Percentiles rank a stretch among this genome's conserved stretches.
Evolutionary conservation across 2,113 vertebrate genomes (phyloP).

Genomic region (Butorides virescens): DNA sequence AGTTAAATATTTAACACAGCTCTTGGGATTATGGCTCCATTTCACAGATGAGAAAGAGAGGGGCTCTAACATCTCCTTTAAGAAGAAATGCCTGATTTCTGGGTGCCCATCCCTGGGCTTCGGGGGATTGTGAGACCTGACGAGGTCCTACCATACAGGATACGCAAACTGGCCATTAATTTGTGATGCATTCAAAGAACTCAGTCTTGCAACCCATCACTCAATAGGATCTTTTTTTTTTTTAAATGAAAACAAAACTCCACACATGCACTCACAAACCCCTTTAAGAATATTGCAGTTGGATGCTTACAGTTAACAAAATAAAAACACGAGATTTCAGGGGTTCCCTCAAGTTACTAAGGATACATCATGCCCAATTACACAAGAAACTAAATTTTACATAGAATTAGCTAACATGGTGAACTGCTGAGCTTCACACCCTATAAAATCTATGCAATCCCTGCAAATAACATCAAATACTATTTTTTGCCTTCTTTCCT

Average conservation of each 20-base stretch:
- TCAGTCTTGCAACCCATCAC: not conserved
- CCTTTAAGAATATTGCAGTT: not conserved
- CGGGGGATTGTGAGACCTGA: not conserved
- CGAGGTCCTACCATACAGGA: not conserved
- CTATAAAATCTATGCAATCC: not conserved
- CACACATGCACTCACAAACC: not conserved
- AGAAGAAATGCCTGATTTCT: not conserved
- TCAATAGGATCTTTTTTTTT: not conserved
- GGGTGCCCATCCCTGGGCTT: not conserved
- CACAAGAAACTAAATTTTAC: not conserved
- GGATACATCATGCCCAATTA: not conserved
- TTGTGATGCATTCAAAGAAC: not conserved
- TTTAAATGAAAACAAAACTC: not conserved
- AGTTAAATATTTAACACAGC: constrained; percentile 5
- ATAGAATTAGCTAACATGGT: not conserved
- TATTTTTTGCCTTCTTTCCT: not conserved
- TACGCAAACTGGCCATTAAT: not conserved
- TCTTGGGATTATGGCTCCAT: not conserved
- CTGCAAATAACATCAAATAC: not conserved
- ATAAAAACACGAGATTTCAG: not conserved
- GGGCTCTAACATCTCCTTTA: not conserved
- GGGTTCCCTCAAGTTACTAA: not conserved
- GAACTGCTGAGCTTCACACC: not conserved
- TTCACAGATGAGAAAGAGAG: not conserved
- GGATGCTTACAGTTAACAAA: not conserved